Percentiles rank a stretch among this genome's conserved stretches.
Conservation (phyloP, 2,888 invertebrate species). For the Amphiduros pacificus region DNA sequence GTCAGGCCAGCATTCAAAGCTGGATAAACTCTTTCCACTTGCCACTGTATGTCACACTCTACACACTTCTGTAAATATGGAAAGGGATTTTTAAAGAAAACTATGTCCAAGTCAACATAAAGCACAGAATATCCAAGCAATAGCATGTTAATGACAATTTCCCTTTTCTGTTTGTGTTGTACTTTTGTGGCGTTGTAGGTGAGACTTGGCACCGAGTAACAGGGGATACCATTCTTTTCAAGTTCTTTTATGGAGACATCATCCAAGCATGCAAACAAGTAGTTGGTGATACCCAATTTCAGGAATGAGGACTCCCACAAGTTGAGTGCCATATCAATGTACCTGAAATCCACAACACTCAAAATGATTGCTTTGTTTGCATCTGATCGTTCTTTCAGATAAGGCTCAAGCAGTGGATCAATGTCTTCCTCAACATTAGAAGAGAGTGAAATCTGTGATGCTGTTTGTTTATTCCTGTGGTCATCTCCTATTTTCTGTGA, state of each 20-base stretch:
- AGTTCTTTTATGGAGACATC: background rate
- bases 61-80: constrained; percentile 22
- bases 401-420: too few relatives aligned
- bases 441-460: too few relatives aligned
- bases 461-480: too few relatives aligned
- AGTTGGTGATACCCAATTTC: constrained; percentile 20
- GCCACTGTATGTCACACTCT: constrained; percentile 30
- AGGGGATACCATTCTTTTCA: background rate
- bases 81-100: constrained; percentile 30
- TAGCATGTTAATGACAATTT: constrained; percentile 25
- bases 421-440: too few relatives aligned
- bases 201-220: background rate
- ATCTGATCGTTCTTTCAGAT: too few relatives aligned
- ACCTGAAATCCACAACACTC: constrained; percentile 11
- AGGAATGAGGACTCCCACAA: constrained; percentile 17
- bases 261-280: constrained; percentile 22
- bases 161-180: constrained; percentile 31
- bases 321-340: constrained; percentile 22
- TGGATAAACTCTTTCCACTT: constrained; percentile 24
- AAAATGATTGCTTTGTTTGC: constrained; percentile 10
- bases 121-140: constrained; percentile 20
- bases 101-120: constrained; percentile 27
- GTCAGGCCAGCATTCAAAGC: constrained; percentile 30
- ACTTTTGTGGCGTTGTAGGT: constrained; percentile 3
- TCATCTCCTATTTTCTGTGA: too few relatives aligned